These are phyloP conservation scores for Melanerpes aurifrons DNA, from an alignment of 2,113 vertebrate genomes.

Conservation along the genomic window DNA sequence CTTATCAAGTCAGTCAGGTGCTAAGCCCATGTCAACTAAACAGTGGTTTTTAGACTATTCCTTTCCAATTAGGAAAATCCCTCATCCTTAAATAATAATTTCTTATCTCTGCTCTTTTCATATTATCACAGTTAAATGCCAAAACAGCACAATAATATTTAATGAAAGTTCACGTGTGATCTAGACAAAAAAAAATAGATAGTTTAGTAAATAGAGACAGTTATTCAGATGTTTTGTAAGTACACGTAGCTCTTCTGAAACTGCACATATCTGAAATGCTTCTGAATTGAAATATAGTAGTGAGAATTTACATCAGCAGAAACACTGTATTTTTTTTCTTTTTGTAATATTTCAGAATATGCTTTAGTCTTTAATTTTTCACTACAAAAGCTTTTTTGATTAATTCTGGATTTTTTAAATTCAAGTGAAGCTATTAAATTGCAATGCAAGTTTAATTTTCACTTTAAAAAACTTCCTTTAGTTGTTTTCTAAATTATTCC, in stretches of 20 bases:
- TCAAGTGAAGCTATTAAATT: too few relatives aligned
- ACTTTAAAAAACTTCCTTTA: neutral
- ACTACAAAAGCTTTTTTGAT: neutral
- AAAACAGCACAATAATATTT: conserved; percentile 8
- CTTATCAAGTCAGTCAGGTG: neutral
- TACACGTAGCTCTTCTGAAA: neutral
- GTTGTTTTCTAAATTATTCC: neutral
- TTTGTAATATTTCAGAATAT: neutral
- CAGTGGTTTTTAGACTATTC: neutral
- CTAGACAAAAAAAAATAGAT: neutral
- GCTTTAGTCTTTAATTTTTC: neutral
- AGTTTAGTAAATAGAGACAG: neutral
- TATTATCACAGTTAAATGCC: neutral
- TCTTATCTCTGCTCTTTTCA: conserved; percentile 33
- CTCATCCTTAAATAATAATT: conserved; percentile 37
- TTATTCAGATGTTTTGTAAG: neutral
- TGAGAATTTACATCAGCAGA: neutral
- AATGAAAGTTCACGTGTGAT: neutral
- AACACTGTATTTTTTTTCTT: neutral
- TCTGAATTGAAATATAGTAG: neutral
- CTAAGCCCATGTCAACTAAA: neutral
- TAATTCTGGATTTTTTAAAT: neutral
- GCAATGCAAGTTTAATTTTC: neutral
- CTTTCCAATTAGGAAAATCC: conserved; percentile 41
- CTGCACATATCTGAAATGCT: neutral